Conservation (phyloP, 2,797 vertebrate genomes). For the Cyclura pinguis region DNA sequence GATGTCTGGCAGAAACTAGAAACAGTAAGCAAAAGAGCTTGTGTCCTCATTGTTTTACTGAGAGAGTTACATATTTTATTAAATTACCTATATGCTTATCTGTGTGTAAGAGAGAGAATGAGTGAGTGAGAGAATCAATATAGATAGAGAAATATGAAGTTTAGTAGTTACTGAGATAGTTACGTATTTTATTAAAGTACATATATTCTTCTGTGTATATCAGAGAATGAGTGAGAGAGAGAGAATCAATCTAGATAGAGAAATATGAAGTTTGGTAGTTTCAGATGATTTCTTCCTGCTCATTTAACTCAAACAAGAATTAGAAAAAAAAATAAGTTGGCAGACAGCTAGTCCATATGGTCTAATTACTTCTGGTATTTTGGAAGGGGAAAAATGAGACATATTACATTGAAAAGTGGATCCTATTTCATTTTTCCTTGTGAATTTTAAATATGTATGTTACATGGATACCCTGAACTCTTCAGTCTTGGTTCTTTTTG, state of each 20-base stretch:
- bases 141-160: conserved; percentile 34
- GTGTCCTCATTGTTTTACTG: conserved; percentile 24
- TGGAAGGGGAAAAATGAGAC: conserved; percentile 63
- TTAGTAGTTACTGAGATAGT: conserved; percentile 51
- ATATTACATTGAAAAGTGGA: conserved; percentile 62
- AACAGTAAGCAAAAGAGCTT: neutral
- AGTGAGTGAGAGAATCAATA: too few species aligned
- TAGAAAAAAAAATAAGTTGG: conserved; percentile 63
- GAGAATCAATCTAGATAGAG: conserved; percentile 17
- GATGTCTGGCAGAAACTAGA: conserved; percentile 16
- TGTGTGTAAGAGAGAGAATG: too few species aligned
- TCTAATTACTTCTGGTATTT: conserved; percentile 74
- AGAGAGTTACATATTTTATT: conserved; percentile 56
- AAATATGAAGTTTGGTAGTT: conserved; percentile 54
- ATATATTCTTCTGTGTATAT: neutral
- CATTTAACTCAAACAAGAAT: conserved; percentile 75
- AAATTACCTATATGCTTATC: conserved; percentile 13
- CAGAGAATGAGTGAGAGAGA: too few species aligned
- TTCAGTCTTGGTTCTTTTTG: conserved; percentile 11
- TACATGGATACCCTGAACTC: neutral
- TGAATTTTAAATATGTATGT: neutral
- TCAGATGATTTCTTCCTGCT: conserved; percentile 75
- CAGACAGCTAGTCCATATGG: conserved; percentile 73
- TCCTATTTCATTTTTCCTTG: conserved; percentile 45
- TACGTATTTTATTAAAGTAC: neutral